Conservation (phyloP, 2,113 vertebrate species). For the Poeciliopsis turrubarensis region DNA sequence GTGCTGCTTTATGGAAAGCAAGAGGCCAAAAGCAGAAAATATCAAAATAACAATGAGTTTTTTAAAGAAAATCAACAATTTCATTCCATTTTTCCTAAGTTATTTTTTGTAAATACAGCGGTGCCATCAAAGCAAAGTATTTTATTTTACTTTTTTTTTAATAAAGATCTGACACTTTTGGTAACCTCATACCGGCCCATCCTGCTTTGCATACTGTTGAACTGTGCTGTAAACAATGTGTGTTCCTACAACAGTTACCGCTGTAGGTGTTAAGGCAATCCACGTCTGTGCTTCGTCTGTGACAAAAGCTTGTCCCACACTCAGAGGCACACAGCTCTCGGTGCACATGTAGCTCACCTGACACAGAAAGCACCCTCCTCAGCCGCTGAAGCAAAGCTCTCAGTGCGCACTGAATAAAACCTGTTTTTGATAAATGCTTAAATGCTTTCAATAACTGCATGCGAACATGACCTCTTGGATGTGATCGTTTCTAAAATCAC, state of each 20-base stretch:
- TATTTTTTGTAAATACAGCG: too few species aligned
- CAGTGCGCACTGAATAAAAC: conserved; percentile 45
- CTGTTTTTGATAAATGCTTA: conserved; percentile 39
- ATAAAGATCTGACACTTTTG: background rate
- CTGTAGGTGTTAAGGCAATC: conserved; percentile 77
- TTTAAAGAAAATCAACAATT: background rate
- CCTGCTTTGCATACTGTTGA: conserved; percentile 36
- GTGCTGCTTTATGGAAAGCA: too few species aligned
- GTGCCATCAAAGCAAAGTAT: too few species aligned
- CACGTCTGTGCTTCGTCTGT: conserved; percentile 64
- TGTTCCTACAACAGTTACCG: conserved; percentile 50
- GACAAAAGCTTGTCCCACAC: conserved; percentile 61
- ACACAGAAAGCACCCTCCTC: conserved; percentile 49
- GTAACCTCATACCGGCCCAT: background rate
- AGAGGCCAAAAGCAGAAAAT: too few species aligned
- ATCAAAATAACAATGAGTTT: background rate
- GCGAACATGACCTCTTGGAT: conserved; percentile 46
- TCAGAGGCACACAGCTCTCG: conserved; percentile 69
- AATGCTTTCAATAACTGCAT: conserved; percentile 44
- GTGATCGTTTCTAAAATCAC: conserved; percentile 48
- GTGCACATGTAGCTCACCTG: conserved; percentile 70
- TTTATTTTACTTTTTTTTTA: too few species aligned
- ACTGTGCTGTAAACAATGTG: conserved; percentile 74
- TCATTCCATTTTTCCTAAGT: background rate
- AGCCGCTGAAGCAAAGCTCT: conserved; percentile 49